Conservation (phyloP, 2,888 invertebrate species). For the Tetanocera ferruginea region DNA sequence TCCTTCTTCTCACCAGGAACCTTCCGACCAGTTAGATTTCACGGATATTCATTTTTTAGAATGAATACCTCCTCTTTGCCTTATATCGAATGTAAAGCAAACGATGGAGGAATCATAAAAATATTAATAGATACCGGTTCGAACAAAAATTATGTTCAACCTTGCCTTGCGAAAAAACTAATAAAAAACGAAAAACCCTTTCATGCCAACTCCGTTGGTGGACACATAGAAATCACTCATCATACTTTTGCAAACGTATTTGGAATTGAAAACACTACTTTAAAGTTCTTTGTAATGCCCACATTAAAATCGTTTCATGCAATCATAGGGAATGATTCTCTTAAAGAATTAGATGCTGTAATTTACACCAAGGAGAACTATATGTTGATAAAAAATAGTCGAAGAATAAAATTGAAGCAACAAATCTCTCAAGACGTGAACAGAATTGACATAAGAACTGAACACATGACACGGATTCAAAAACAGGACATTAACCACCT, state of each 20-base stretch:
- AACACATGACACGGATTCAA: neutral
- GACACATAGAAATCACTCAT: neutral
- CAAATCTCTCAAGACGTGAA: neutral
- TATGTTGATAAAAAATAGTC: neutral
- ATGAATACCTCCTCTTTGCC: neutral
- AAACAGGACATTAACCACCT: neutral
- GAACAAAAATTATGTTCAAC: too few relatives aligned
- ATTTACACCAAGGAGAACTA: neutral
- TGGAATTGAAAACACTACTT: neutral
- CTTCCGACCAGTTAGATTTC: too few relatives aligned
- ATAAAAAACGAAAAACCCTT: neutral
- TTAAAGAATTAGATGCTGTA: neutral
- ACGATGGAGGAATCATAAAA: neutral
- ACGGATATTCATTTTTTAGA: conserved; percentile 11
- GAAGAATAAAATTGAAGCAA: neutral
- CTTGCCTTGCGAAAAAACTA: neutral
- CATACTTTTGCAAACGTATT: conserved; percentile 6
- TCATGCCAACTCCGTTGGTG: neutral
- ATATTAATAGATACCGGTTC: conserved; percentile 14
- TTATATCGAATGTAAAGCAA: neutral
- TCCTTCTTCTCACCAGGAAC: too few relatives aligned
- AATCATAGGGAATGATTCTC: neutral
- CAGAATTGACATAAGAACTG: neutral
- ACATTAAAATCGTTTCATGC: neutral
- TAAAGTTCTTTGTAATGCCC: neutral